Evolutionary conservation across 2,113 vertebrate genomes (phyloP).

Genomic region (Lophius piscatorius): DNA sequence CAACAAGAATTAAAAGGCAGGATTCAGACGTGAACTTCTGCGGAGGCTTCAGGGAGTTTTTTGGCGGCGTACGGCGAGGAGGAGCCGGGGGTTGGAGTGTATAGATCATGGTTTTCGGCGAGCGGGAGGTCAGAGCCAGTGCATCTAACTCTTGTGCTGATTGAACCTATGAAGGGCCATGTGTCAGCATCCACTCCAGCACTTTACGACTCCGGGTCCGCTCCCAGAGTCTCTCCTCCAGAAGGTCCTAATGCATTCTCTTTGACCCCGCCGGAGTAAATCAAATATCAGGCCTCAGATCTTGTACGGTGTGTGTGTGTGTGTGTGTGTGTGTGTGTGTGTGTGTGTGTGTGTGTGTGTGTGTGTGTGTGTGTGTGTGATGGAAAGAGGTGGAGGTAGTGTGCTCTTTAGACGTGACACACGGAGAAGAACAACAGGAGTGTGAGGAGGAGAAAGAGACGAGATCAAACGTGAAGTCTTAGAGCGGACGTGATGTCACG

Average conservation of each 20-base stretch:
- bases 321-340: slow-evolving; percentile 27
- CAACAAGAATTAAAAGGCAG: slow-evolving; percentile 1
- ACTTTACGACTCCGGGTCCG: slow-evolving; percentile 74
- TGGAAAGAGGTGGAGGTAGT: not conserved
- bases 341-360: slow-evolving; percentile 14
- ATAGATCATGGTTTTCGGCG: slow-evolving; percentile 51
- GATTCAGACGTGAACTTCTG: not conserved
- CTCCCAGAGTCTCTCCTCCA: slow-evolving; percentile 59
- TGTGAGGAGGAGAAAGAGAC: not conserved
- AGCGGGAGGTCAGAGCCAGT: slow-evolving; percentile 69
- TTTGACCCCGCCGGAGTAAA: slow-evolving; percentile 78
- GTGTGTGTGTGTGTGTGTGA: not conserved
- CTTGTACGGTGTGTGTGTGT: slow-evolving; percentile 39
- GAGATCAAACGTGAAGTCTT: not conserved
- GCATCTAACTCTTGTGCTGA: slow-evolving; percentile 67
- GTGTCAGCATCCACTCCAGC: slow-evolving; percentile 69
- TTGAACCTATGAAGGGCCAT: slow-evolving; percentile 77
- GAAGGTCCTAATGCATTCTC: slow-evolving; percentile 80
- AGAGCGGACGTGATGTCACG: no score
- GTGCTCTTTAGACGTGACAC: slow-evolving; percentile 3
- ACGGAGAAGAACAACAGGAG: not conserved
- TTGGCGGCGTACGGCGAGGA: slow-evolving; percentile 12
- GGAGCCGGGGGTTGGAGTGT: slow-evolving; percentile 38
- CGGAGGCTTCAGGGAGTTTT: not conserved
- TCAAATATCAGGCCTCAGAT: slow-evolving; percentile 74